Evolutionary conservation across 2,113 vertebrate genomes (phyloP).

Genomic region (Meriones unguiculatus): DNA sequence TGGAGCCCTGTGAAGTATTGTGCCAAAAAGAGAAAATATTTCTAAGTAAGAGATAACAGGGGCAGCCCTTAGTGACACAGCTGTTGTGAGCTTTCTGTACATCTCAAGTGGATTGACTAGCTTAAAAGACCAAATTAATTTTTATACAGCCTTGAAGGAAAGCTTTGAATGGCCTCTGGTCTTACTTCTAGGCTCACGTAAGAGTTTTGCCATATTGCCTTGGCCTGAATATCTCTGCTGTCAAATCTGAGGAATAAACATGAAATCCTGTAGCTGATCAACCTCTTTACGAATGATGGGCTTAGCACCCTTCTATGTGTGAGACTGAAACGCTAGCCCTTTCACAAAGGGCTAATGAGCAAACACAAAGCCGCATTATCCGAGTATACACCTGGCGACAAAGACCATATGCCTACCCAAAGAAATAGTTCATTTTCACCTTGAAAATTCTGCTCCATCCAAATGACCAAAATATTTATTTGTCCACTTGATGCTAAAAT

Average conservation of each 20-base stretch:
- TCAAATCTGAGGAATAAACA: constrained; percentile 30
- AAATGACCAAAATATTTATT: constrained; percentile 67
- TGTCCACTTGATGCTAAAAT: constrained; percentile 41
- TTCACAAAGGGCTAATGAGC: constrained; percentile 24
- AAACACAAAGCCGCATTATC: constrained; percentile 5
- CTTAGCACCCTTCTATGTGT: not conserved
- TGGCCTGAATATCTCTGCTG: constrained; percentile 5
- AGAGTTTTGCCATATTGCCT: not conserved
- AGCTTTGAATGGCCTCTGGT: constrained; percentile 1
- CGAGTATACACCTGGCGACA: constrained; percentile 18
- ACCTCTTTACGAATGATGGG: constrained; percentile 41
- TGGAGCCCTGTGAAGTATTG: constrained; percentile 2
- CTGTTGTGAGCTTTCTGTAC: not conserved
- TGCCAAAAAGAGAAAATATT: constrained; percentile 26
- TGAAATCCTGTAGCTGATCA: not conserved
- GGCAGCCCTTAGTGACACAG: not conserved
- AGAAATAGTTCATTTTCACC: constrained; percentile 56
- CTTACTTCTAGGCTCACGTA: not conserved
- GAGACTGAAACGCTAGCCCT: not conserved
- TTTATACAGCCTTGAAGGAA: constrained; percentile 21
- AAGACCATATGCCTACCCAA: not conserved
- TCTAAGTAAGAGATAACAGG: not conserved
- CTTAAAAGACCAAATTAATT: constrained; percentile 36
- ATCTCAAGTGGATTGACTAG: not conserved
- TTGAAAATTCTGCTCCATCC: constrained; percentile 54